Percentiles rank a stretch among this genome's conserved stretches.
Evolutionary conservation across 2,888 invertebrate genomes (phyloP).

Genomic region (Nomada flava): DNA sequence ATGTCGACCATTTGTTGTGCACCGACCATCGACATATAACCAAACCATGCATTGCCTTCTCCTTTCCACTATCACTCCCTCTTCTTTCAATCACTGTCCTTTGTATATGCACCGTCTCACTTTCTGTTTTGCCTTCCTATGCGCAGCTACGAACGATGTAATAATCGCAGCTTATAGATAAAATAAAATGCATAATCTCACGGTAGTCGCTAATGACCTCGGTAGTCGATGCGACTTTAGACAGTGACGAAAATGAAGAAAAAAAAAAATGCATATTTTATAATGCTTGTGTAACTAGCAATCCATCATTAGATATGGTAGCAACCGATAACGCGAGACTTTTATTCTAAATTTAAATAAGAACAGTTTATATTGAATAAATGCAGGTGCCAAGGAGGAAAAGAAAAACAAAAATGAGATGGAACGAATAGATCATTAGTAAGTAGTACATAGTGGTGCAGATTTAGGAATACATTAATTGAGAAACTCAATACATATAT

Average conservation of each 20-base stretch:
- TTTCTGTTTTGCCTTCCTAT: not conserved
- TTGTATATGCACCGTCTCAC: not conserved
- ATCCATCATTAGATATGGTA: not conserved
- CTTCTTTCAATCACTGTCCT: not conserved
- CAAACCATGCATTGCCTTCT: constrained; percentile 44
- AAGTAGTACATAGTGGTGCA: too few relatives aligned
- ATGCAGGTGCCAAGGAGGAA: not conserved
- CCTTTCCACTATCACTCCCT: not conserved
- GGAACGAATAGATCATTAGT: too few relatives aligned
- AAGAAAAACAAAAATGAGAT: not conserved
- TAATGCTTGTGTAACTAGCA: not conserved
- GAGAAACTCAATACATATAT: too few relatives aligned
- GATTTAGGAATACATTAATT: too few relatives aligned
- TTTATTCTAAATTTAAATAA: not conserved
- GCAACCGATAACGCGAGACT: not conserved
- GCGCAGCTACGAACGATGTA: constrained; percentile 30
- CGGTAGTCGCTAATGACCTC: too few relatives aligned
- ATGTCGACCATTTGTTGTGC: constrained; percentile 77
- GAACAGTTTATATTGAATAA: not conserved
- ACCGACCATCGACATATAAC: constrained; percentile 54
- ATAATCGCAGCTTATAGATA: constrained; percentile 25
- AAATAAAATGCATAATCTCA: not conserved
- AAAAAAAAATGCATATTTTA: not conserved
- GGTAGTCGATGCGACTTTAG: too few relatives aligned
- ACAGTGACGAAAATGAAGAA: too few relatives aligned